A percentile compares a stretch with the other conserved stretches of the same genome.
Evolutionary conservation across 2,113 vertebrate species (phyloP).

Genomic region (Nycticebus coucang): DNA sequence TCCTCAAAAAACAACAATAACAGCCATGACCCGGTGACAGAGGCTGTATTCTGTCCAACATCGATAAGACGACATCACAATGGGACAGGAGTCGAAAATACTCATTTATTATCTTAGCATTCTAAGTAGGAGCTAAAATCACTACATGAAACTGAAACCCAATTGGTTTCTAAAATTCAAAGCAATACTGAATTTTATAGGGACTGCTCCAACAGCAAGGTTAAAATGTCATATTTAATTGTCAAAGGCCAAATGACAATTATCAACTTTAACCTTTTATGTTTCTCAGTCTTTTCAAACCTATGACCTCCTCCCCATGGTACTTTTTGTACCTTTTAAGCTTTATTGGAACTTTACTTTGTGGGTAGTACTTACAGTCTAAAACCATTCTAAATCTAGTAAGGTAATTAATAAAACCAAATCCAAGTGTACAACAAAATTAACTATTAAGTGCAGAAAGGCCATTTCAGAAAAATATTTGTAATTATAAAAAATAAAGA

Average conservation of each 20-base stretch:
- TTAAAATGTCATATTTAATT: neutral
- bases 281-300: neutral
- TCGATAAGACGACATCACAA: neutral
- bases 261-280: neutral
- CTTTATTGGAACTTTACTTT: neutral
- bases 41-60: neutral
- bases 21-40: neutral
- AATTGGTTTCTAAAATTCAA: neutral
- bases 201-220: neutral
- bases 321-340: neutral
- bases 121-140: neutral
- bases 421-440: neutral
- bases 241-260: neutral
- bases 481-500: neutral
- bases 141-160: neutral
- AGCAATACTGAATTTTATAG: neutral
- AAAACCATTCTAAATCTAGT: neutral
- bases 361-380: neutral
- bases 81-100: neutral
- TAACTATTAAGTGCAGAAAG: neutral
- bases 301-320: too few species aligned
- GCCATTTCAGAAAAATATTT: neutral
- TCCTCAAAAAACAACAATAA: neutral
- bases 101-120: neutral
- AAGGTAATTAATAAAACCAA: neutral